phyloP scores from a whole-genome alignment of 2,888 invertebrate genomes.

The Scaptomyza polygonia region DNA sequence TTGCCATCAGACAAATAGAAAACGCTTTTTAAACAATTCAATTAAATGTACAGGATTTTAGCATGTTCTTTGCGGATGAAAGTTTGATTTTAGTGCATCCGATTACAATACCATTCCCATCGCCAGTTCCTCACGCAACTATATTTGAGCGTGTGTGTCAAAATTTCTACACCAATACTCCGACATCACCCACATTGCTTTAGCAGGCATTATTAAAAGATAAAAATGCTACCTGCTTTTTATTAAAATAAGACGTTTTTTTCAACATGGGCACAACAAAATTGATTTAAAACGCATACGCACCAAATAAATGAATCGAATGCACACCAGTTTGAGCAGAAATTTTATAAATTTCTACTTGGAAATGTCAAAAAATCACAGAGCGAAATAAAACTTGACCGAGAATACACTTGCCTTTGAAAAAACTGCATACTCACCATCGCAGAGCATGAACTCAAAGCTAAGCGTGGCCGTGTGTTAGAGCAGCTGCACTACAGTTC shows the following conservation, averaged over 20 bases:
- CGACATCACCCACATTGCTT: constrained; percentile 60
- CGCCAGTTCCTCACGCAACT: constrained; percentile 39
- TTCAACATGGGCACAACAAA: constrained; percentile 17
- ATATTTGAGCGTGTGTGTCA: constrained; percentile 41
- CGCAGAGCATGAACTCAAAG: constrained; percentile 42
- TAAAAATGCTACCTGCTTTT: constrained; percentile 53
- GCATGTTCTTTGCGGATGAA: neutral
- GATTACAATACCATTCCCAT: constrained; percentile 38
- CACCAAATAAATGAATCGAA: constrained; percentile 73
- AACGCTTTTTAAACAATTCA: neutral
- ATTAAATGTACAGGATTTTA: neutral
- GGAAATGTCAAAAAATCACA: constrained; percentile 81
- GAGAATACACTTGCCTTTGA: constrained; percentile 76
- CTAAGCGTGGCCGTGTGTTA: constrained; percentile 30
- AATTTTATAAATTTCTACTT: constrained; percentile 73
- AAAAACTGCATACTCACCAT: constrained; percentile 77
- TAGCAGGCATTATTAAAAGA: constrained; percentile 39
- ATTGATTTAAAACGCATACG: constrained; percentile 64
- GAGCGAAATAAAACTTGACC: constrained; percentile 78
- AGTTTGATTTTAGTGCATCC: constrained; percentile 6
- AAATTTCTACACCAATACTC: constrained; percentile 60
- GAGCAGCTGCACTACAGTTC: constrained; percentile 35
- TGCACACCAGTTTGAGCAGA: constrained; percentile 71
- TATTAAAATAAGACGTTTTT: constrained; percentile 30
- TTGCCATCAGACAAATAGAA: neutral